A percentile compares a stretch with the other conserved stretches of the same genome.
Evolutionary conservation across 2,888 invertebrate species (phyloP).

Genomic region (Zelleria hepariella): DNA sequence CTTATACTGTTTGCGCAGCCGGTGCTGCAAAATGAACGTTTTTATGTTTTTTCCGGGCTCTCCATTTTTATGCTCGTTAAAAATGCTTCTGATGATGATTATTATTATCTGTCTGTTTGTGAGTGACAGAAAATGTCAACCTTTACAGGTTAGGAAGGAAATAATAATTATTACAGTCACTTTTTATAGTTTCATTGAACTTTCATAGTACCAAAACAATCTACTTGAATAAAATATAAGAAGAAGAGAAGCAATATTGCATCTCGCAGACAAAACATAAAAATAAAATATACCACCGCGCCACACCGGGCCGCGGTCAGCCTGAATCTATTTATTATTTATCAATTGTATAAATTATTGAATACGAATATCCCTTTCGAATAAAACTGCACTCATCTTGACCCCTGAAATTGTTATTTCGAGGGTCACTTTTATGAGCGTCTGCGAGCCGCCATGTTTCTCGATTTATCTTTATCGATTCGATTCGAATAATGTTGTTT

Average conservation of each 20-base stretch:
- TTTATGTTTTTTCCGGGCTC: background rate
- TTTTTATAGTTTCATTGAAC: background rate
- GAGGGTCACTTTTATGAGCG: constrained; percentile 53
- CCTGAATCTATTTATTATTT: constrained; percentile 54
- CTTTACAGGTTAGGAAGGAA: too few species aligned
- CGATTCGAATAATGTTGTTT: constrained; percentile 4
- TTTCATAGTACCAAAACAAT: background rate
- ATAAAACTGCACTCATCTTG: constrained; percentile 25
- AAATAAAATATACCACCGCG: constrained; percentile 32
- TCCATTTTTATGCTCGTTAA: background rate
- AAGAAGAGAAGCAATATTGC: constrained; percentile 11
- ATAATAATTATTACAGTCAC: background rate
- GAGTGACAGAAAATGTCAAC: too few species aligned
- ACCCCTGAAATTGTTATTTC: constrained; percentile 25
- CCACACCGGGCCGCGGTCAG: constrained; percentile 16
- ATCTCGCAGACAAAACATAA: constrained; percentile 15
- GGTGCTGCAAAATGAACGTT: background rate
- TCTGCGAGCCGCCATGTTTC: constrained; percentile 18
- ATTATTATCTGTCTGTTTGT: too few species aligned
- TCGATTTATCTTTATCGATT: constrained; percentile 27
- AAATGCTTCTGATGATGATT: too few species aligned
- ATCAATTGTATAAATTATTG: constrained; percentile 70
- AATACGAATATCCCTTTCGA: constrained; percentile 34
- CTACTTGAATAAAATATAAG: constrained; percentile 14
- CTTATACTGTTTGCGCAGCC: background rate